Percentiles rank a stretch among this genome's conserved stretches.
Evolutionary conservation across 2,113 vertebrate species (phyloP).

Genomic region (Anarrhichthys ocellatus): DNA sequence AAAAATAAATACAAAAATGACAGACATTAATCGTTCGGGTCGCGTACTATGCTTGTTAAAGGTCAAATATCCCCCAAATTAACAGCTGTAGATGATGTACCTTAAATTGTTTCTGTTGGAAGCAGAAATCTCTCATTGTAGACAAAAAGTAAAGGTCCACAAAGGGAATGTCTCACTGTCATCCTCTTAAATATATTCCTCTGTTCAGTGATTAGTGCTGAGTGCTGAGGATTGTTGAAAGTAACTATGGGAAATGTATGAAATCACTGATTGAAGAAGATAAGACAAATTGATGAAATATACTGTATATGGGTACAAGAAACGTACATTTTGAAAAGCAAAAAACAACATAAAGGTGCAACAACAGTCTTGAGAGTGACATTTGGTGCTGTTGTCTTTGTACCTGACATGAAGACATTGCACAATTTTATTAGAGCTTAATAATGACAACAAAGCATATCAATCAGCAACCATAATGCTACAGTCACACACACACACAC

Average conservation of each 20-base stretch:
- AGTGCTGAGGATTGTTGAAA: not conserved
- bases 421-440: constrained; percentile 49
- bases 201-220: not conserved
- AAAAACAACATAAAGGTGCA: not conserved
- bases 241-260: not conserved
- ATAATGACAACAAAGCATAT: constrained; percentile 60
- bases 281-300: not conserved
- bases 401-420: not conserved
- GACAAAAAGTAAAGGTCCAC: no score
- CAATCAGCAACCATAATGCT: constrained; percentile 51
- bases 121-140: not conserved
- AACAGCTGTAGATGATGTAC: not conserved
- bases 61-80: not conserved
- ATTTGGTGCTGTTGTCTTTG: not conserved
- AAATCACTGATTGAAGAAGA: not conserved
- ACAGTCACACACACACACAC: constrained; percentile 21
- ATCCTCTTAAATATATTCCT: not conserved
- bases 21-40: not conserved
- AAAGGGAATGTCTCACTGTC: not conserved
- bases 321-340: not conserved
- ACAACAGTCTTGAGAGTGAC: not conserved
- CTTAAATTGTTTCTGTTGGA: not conserved
- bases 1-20: not conserved
- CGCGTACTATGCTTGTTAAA: not conserved
- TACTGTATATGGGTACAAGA: not conserved